Percentiles rank a stretch among this genome's conserved stretches.
phyloP scores from a whole-genome alignment of 2,888 invertebrate genomes.

The Philhelius pedissequus region DNA sequence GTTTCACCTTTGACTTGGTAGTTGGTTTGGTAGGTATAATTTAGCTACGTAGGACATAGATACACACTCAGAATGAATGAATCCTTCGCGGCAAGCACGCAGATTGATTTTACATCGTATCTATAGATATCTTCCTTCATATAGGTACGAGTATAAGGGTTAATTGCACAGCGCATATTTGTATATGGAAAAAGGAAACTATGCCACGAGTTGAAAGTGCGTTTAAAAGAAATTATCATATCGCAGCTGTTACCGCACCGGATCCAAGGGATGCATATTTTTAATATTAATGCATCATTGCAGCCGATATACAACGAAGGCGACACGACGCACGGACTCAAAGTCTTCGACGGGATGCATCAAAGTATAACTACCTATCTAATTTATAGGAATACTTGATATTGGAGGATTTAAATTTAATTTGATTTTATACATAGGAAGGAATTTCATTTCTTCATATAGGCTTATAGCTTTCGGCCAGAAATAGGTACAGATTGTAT shows the following conservation, averaged over 20 bases:
- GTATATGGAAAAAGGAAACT: not conserved
- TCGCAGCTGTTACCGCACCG: constrained; percentile 21
- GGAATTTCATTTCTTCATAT: not conserved
- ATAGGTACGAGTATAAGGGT: no score
- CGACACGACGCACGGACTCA: not conserved
- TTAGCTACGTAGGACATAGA: not conserved
- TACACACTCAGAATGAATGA: constrained; percentile 13
- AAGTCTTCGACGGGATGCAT: not conserved
- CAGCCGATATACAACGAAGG: no score
- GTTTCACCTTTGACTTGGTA: constrained; percentile 57
- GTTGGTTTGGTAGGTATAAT: no score
- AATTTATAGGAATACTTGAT: not conserved
- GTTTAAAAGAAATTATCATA: constrained; percentile 59
- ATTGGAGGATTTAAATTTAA: not conserved
- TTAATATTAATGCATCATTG: not conserved
- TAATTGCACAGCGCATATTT: constrained; percentile 41
- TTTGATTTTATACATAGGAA: constrained; percentile 20
- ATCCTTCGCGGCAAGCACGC: constrained; percentile 38
- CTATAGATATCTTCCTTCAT: not conserved
- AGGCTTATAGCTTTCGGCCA: no score
- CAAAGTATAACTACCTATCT: no score
- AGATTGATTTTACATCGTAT: constrained; percentile 42
- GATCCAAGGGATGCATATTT: constrained; percentile 20
- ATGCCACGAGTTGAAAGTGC: constrained; percentile 62
- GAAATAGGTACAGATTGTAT: no score